Evolutionary conservation across 2,113 vertebrate species (phyloP).

Genomic region (Salvelinus alpinus): DNA sequence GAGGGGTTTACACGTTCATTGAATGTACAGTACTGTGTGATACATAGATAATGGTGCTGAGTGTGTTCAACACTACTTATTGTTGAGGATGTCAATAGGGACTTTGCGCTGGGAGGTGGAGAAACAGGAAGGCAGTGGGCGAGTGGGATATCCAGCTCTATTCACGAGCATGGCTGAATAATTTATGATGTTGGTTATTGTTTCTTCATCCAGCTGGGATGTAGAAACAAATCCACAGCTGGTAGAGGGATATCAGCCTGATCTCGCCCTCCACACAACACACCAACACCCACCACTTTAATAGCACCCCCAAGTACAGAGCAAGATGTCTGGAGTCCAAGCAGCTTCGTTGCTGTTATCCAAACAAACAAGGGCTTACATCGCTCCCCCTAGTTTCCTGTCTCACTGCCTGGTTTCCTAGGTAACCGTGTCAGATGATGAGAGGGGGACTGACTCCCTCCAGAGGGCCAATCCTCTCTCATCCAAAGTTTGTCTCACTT

Average conservation of each 20-base stretch:
- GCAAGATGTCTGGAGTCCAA: conserved; percentile 54
- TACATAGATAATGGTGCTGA: neutral
- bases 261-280: conserved; percentile 25
- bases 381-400: conserved; percentile 69
- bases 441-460: conserved; percentile 73
- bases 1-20: neutral
- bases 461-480: conserved; percentile 72
- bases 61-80: neutral
- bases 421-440: conserved; percentile 80
- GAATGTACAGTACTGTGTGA: neutral
- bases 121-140: conserved; percentile 1
- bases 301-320: conserved; percentile 32
- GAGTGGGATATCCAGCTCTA: conserved; percentile 34
- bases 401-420: conserved; percentile 78
- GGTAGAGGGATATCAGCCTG: conserved; percentile 27
- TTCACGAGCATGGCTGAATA: conserved; percentile 30
- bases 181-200: conserved; percentile 42
- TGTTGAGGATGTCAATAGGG: neutral
- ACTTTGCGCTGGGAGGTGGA: neutral
- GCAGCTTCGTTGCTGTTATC: conserved; percentile 64
- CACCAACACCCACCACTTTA: conserved; percentile 24
- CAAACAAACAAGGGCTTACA: conserved; percentile 77
- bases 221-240: conserved; percentile 26
- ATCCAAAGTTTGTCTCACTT: conserved; percentile 78
- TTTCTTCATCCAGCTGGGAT: conserved; percentile 36